Evolutionary conservation across 2,113 vertebrate species (phyloP).

Genomic region (Paratilapia polleni): DNA sequence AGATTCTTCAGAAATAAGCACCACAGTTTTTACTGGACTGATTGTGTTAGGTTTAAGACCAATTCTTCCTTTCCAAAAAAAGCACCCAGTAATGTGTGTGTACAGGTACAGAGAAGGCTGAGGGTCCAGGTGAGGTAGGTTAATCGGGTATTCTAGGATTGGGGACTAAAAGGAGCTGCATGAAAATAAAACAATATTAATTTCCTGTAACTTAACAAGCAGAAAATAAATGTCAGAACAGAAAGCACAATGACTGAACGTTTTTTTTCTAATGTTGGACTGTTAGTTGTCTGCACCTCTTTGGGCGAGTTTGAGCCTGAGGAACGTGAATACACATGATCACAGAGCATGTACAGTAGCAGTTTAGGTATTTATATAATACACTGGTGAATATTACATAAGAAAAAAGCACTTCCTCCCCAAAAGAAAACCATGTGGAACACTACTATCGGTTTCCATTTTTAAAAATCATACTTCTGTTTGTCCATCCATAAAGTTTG

Average conservation of each 20-base stretch:
- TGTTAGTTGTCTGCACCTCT: conserved; percentile 22
- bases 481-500: neutral
- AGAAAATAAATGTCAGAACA: conserved; percentile 16
- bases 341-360: conserved; percentile 21
- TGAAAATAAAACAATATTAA: conserved; percentile 17
- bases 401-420: neutral
- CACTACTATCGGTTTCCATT: neutral
- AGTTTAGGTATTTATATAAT: conserved; percentile 23
- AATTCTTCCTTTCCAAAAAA: neutral
- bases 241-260: neutral
- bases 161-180: conserved; percentile 11
- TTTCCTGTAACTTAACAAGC: conserved; percentile 1
- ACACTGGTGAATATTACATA: conserved; percentile 10
- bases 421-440: neutral
- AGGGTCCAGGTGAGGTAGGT: conserved; percentile 71
- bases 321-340: conserved; percentile 2
- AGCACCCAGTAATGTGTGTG: conserved; percentile 24
- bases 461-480: neutral
- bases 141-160: conserved; percentile 17
- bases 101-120: conserved; percentile 36
- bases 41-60: neutral
- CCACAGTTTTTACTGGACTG: neutral
- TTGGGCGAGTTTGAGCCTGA: conserved; percentile 12
- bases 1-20: conserved; percentile 1
- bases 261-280: conserved; percentile 7